These are phyloP conservation scores for human (Homo sapiens) DNA, from an alignment of 2,113 vertebrate species.

Conservation along the genomic window DNA sequence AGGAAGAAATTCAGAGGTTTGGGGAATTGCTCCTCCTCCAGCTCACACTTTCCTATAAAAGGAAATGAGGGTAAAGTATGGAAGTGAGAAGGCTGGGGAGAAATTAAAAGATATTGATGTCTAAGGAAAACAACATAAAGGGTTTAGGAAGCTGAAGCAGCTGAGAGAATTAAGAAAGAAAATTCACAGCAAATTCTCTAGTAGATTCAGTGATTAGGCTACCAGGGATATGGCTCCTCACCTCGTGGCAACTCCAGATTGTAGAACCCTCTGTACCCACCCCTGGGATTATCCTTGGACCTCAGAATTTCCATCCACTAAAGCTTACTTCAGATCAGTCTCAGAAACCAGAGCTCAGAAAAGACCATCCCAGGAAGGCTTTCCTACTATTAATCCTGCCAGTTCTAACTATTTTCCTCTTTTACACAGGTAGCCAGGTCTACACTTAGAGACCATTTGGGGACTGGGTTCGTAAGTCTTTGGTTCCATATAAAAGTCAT, in stretches of 20 bases:
- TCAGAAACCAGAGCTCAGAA: neutral
- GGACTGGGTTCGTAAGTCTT: neutral
- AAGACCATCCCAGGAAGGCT: too few species aligned
- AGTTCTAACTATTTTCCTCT: neutral
- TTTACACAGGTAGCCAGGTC: neutral
- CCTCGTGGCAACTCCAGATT: neutral
- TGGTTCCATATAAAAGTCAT: neutral
- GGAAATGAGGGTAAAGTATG: neutral
- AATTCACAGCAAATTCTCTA: neutral
- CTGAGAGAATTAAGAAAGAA: neutral
- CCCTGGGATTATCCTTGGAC: neutral
- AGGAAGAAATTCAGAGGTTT: neutral
- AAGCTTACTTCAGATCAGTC: neutral
- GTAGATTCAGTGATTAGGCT: too few species aligned
- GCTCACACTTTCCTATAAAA: neutral
- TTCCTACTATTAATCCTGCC: too few species aligned
- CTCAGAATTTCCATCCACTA: neutral
- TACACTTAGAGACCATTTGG: accelerated
- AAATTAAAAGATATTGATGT: neutral
- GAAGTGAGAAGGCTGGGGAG: neutral
- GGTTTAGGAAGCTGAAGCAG: neutral
- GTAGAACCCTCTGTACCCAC: neutral
- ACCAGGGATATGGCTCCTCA: neutral
- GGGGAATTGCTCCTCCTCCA: neutral
- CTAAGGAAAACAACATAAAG: neutral